Conservation (phyloP, 1,140 invertebrate genomes). For the Drosophila pruinosa region DNA sequence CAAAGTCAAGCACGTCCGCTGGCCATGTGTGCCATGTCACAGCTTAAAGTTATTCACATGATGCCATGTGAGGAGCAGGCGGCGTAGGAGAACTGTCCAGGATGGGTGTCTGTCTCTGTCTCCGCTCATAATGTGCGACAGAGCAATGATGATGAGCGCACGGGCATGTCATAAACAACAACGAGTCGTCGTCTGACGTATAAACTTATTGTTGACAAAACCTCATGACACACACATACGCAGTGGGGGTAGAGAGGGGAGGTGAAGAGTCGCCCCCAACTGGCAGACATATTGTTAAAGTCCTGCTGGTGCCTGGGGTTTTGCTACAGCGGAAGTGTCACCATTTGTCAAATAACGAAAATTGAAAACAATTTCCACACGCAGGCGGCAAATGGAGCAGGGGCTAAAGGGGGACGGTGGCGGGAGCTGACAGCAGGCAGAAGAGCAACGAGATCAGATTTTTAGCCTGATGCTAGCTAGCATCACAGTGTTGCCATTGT, state of each 20-base stretch:
- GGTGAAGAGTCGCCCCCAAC: constrained; percentile 23
- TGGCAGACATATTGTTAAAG: constrained; percentile 70
- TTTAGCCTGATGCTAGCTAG: constrained; percentile 30
- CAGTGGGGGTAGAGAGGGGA: background rate
- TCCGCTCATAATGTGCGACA: constrained; percentile 30
- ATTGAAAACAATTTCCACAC: constrained; percentile 82
- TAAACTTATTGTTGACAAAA: constrained; percentile 81
- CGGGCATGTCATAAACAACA: constrained; percentile 71
- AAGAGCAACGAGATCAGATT: constrained; percentile 41
- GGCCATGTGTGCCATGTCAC: constrained; percentile 60
- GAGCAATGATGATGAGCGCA: constrained; percentile 33
- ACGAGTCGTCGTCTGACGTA: constrained; percentile 66
- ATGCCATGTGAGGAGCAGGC: constrained; percentile 9
- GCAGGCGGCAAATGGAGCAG: constrained; percentile 25
- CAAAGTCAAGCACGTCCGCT: constrained; percentile 72
- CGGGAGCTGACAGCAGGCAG: background rate
- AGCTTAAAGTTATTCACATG: constrained; percentile 77
- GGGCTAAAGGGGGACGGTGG: background rate
- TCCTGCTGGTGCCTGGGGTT: constrained; percentile 51
- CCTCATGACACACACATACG: constrained; percentile 63
- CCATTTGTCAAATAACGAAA: constrained; percentile 83
- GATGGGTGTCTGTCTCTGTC: background rate
- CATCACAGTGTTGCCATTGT: constrained; percentile 52
- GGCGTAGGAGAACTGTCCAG: background rate
- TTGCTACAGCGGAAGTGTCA: constrained; percentile 81